These are phyloP conservation scores for Drosophila bunnanda DNA, from an alignment of 2,888 invertebrate genomes.

Conservation along the genomic window DNA sequence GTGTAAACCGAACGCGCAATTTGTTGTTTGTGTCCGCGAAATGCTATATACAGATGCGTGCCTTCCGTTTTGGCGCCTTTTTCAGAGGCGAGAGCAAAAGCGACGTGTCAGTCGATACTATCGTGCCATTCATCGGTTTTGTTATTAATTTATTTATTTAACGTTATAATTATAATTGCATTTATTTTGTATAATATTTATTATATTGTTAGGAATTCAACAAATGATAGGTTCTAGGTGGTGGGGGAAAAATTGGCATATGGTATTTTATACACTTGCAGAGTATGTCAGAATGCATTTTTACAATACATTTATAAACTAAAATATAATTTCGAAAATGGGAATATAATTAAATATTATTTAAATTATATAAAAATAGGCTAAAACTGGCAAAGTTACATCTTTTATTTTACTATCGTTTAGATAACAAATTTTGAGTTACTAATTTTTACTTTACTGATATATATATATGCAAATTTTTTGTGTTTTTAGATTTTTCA, in stretches of 20 bases:
- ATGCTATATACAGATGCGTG: constrained; percentile 13
- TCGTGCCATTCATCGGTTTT: not conserved
- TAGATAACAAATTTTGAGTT: too few species aligned
- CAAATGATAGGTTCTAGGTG: not conserved
- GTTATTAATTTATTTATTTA: not conserved
- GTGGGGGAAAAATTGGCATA: not conserved
- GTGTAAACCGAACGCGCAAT: constrained; percentile 5
- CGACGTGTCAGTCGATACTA: not conserved
- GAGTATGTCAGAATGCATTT: not conserved
- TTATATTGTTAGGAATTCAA: not conserved
- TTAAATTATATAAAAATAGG: too few species aligned
- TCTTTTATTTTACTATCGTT: too few species aligned
- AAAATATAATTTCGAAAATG: too few species aligned
- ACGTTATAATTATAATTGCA: not conserved
- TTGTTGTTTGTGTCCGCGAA: constrained; percentile 7
- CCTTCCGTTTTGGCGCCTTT: constrained; percentile 6
- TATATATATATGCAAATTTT: too few species aligned
- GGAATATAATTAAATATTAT: too few species aligned
- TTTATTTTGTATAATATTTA: not conserved
- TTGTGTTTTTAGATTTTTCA: not conserved
- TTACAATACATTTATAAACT: too few species aligned
- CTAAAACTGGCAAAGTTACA: too few species aligned
- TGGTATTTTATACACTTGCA: not conserved
- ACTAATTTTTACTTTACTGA: too few species aligned
- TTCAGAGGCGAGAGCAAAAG: not conserved